These are phyloP conservation scores for Arremon brunneinucha DNA, from an alignment of 2,797 vertebrate species.

Conservation along the genomic window DNA sequence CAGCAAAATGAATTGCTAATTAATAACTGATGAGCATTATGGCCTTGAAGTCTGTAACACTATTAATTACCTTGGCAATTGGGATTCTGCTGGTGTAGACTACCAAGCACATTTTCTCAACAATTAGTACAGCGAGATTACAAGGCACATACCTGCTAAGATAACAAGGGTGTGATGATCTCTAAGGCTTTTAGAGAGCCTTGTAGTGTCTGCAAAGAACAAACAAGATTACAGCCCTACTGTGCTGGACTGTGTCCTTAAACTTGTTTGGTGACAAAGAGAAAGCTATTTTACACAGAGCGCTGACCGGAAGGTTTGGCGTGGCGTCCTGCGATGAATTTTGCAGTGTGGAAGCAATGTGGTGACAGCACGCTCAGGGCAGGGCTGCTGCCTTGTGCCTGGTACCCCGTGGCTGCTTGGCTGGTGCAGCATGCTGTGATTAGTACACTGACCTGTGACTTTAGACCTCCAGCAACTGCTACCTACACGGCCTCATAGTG, in stretches of 20 bases:
- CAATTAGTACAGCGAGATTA: slow-evolving; percentile 79
- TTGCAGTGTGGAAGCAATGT: background rate
- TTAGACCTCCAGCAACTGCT: slow-evolving; percentile 33
- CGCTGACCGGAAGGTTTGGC: background rate
- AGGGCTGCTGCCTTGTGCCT: background rate
- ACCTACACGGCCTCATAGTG: background rate
- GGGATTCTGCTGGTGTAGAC: slow-evolving; percentile 84
- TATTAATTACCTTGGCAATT: slow-evolving; percentile 95
- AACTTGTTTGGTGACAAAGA: background rate
- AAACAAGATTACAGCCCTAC: slow-evolving; percentile 25
- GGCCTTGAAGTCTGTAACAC: slow-evolving; percentile 93
- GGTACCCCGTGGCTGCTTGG: background rate
- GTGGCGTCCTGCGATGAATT: background rate
- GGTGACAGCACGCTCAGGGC: background rate
- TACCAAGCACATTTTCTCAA: slow-evolving; percentile 84
- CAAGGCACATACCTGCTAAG: slow-evolving; percentile 79
- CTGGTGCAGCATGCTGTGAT: background rate
- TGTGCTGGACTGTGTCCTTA: background rate
- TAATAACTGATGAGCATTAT: slow-evolving; percentile 99
- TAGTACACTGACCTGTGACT: background rate
- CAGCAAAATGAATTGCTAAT: slow-evolving; percentile 99
- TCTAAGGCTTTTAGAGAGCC: slow-evolving; percentile 69
- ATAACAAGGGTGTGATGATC: slow-evolving; percentile 68
- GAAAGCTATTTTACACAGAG: background rate
- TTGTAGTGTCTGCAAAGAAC: slow-evolving; percentile 29